phyloP scores from a whole-genome alignment of 2,797 vertebrate genomes.

The Myoxocephalus aenaeus region DNA sequence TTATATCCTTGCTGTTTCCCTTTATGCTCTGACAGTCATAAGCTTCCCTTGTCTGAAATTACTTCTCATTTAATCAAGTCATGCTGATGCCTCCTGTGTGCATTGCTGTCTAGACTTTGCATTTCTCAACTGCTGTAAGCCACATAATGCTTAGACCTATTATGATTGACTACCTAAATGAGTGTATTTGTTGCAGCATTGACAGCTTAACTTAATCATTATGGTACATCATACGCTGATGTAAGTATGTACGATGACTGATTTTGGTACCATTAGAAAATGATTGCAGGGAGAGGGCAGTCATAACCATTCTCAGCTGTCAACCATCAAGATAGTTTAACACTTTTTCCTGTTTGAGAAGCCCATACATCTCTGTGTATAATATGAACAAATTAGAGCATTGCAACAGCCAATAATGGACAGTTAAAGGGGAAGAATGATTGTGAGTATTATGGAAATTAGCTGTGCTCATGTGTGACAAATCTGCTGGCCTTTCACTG shows the following conservation, averaged over 20 bases:
- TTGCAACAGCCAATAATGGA: not conserved
- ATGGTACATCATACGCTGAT: constrained; percentile 21
- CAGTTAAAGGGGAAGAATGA: not conserved
- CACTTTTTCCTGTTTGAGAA: not conserved
- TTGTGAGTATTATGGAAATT: constrained; percentile 11
- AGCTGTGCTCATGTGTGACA: not conserved
- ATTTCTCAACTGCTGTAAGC: constrained; percentile 22
- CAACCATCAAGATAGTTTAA: not conserved
- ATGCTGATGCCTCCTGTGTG: constrained; percentile 23
- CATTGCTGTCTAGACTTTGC: constrained; percentile 4
- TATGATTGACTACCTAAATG: constrained; percentile 27
- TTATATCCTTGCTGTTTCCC: constrained; percentile 10
- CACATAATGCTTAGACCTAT: constrained; percentile 26
- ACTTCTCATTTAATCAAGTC: constrained; percentile 33
- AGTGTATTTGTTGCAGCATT: constrained; percentile 28
- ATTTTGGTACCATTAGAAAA: constrained; percentile 2
- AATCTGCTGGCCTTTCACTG: constrained; percentile 2
- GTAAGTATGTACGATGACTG: not conserved
- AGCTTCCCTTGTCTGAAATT: constrained; percentile 15
- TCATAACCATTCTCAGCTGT: constrained; percentile 6
- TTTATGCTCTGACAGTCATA: constrained; percentile 12
- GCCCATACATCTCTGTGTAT: not conserved
- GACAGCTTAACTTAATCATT: constrained; percentile 42
- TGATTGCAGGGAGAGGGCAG: not conserved
- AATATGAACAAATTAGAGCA: not conserved